These are phyloP conservation scores for Sesamia nonagrioides DNA, from an alignment of 1,140 invertebrate genomes.

Conservation along the genomic window DNA sequence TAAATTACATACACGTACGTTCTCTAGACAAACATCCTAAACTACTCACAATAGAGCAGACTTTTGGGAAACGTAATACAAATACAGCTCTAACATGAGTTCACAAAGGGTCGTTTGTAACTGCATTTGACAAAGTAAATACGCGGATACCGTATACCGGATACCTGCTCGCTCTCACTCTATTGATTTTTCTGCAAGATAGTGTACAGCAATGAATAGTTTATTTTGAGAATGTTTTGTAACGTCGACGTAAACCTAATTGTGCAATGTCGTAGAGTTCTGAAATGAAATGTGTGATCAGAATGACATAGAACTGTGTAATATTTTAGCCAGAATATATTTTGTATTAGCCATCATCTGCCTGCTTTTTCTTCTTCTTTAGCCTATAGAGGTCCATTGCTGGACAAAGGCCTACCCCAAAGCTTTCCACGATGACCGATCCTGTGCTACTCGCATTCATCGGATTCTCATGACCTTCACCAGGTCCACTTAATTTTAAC, in stretches of 20 bases:
- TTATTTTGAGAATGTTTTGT: constrained; percentile 3
- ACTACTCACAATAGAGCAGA: neutral
- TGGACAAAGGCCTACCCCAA: no score
- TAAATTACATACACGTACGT: constrained; percentile 13
- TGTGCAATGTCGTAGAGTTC: neutral
- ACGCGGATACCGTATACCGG: neutral
- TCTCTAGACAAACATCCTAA: constrained; percentile 5
- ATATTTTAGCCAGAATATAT: no score
- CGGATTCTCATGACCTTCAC: no score
- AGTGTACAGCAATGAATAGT: constrained; percentile 9
- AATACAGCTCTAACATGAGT: constrained; percentile 12
- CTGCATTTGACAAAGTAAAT: constrained; percentile 39
- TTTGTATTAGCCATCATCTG: no score
- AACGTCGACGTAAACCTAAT: neutral
- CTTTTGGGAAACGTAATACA: constrained; percentile 10
- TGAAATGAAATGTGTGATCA: no score
- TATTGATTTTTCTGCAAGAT: constrained; percentile 23
- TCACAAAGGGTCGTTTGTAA: constrained; percentile 30
- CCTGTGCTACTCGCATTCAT: no score
- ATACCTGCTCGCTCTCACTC: neutral
- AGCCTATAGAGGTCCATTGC: no score
- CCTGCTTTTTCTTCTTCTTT: no score
- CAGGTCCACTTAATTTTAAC: no score
- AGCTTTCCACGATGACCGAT: no score
- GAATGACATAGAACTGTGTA: no score